Base-by-base conservation (phyloP, 2,888 invertebrate genomes). In the Rhagophthalmus giganteus region DNA sequence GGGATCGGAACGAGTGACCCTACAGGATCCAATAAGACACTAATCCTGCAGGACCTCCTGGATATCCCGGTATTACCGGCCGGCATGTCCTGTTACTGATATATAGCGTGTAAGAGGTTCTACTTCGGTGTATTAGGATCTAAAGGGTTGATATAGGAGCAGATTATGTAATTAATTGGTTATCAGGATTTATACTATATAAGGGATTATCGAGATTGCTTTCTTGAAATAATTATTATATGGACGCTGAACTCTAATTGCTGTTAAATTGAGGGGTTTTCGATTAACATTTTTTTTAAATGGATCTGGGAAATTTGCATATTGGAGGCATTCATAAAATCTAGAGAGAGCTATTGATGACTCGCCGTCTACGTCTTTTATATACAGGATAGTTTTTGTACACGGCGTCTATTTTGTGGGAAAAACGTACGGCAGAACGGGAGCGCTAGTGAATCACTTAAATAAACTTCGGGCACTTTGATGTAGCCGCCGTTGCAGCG, bases 161-260 rank as follows among this genome's bases (percentile, higher is more conserved):
- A 71, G 71, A 71, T 73, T 73, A 71, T 63, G 66, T 70, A 70
- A 73, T 73, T 72, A 73, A 73, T 73, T 72, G 73, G 71, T 71
- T 70, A 72, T 71, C 70, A 60, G 57, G 57, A 59, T 57, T 58
- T 55, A 58, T 63, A 48, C 42, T 35, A 40, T 28, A 39, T 28
- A 24, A n/a, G 9, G 54, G 53, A 53, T 53, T 53, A 53, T 47
- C 32, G 46, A 41, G 53, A 53, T 53, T 53, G 53, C 30, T 53
- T 53, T 53, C 53, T 53, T 53, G 47, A 39, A 46, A 40, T 39
- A 44, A 52, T 52, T 46, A 52, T 40, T 41, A 25, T 12, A n/a
- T n/a, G n/a, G 40, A 34, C 13, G 42, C 25, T 34, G 20, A 25
- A 8, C 32, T 13, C 28, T 34, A 45, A 34, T 20, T 20, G 12